Evolutionary conservation across 2,113 vertebrate species (phyloP).

Genomic region (Dendrocopos noguchii): DNA sequence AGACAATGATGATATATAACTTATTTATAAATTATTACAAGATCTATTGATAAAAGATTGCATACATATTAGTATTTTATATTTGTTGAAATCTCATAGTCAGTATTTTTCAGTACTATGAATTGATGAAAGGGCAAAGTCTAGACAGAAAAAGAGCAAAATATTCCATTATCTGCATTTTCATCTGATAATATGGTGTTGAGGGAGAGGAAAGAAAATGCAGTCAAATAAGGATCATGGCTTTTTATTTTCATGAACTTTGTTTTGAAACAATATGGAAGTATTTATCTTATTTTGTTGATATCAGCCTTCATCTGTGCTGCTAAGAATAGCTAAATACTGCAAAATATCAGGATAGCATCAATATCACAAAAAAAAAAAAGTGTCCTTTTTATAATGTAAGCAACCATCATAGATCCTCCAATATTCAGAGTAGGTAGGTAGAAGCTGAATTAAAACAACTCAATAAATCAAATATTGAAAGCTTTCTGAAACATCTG

Average conservation of each 20-base stretch:
- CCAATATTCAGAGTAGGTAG: not conserved
- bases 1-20: not conserved
- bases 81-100: not conserved
- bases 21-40: not conserved
- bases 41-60: not conserved
- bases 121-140: not conserved
- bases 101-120: not conserved
- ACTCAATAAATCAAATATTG: conserved; percentile 31
- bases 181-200: not conserved
- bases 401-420: not conserved
- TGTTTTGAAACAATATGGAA: conserved; percentile 29
- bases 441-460: not conserved
- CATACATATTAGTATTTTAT: not conserved
- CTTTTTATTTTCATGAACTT: conserved; percentile 22
- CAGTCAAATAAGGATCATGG: not conserved
- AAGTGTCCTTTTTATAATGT: not conserved
- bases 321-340: conserved; percentile 11
- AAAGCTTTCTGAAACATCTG: not conserved
- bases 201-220: not conserved
- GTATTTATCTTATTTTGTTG: conserved; percentile 6
- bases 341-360: not conserved
- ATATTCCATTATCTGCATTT: conserved; percentile 11
- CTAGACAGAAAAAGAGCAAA: not conserved
- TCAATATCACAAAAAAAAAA: conserved; percentile 9
- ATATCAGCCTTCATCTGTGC: not conserved